Evolutionary conservation across 2,113 vertebrate genomes (phyloP).

Genomic region (Poicephalus meyeri): DNA sequence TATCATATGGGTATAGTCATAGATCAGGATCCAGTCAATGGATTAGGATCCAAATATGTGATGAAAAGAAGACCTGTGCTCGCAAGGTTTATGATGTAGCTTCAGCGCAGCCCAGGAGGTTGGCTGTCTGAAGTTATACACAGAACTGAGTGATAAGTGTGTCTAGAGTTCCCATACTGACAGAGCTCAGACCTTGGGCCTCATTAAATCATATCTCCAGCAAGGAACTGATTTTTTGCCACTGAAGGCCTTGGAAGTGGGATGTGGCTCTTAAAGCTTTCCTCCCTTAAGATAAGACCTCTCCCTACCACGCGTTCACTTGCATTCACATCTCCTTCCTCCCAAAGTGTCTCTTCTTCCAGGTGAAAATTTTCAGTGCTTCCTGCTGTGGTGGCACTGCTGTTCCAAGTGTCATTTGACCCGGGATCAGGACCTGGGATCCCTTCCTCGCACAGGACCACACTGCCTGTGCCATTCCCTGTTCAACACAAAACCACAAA

Average conservation of each 20-base stretch:
- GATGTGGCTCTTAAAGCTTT: background rate
- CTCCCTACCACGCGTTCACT: accelerated
- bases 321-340: background rate
- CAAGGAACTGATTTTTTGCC: background rate
- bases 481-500: background rate
- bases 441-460: background rate
- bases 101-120: background rate
- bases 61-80: background rate
- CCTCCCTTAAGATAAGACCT: background rate
- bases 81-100: background rate
- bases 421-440: background rate
- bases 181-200: background rate
- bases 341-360: background rate
- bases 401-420: background rate
- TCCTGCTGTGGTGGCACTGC: background rate
- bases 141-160: background rate
- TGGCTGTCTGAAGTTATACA: background rate
- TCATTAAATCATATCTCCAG: background rate
- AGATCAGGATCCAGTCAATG: background rate
- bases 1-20: background rate
- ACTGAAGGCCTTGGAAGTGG: background rate
- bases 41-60: background rate
- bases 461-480: background rate
- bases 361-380: background rate
- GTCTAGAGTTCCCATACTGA: background rate